A percentile compares a stretch with the other conserved stretches of the same genome.
Conservation (phyloP, 1,140 invertebrate genomes). For the Phthorimaea operculella region DNA sequence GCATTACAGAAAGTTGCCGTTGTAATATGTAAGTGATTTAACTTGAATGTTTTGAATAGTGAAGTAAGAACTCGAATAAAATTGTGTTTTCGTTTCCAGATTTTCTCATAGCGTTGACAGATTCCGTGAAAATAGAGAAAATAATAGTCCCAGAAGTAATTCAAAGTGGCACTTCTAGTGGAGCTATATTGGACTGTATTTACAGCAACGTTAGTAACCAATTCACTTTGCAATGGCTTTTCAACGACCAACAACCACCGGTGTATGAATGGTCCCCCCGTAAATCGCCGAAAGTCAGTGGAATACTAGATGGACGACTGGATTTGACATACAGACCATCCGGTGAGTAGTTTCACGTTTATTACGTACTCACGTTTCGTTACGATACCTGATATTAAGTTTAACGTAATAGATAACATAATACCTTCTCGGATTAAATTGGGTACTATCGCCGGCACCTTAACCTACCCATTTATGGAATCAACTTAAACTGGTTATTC, state of each 20-base stretch:
- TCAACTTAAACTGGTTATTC: no score
- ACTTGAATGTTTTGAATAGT: not conserved
- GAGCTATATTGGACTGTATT: conserved; percentile 11
- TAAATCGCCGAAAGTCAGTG: not conserved
- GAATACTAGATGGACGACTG: not conserved
- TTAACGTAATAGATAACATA: no score
- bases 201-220: not conserved
- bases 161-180: conserved; percentile 6
- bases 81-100: not conserved
- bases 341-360: not conserved
- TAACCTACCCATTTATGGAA: no score
- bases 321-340: conserved; percentile 9
- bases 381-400: no score
- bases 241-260: not conserved
- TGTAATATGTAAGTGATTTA: no score
- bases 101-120: not conserved
- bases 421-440: no score
- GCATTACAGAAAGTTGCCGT: no score
- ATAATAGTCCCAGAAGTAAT: conserved; percentile 12
- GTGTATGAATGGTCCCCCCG: conserved; percentile 11
- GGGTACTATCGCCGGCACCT: no score
- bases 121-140: conserved; percentile 11
- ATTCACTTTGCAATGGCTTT: conserved; percentile 11
- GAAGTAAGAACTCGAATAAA: not conserved
- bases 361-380: no score